These are phyloP conservation scores for Lutjanus erythropterus DNA, from an alignment of 2,113 vertebrate species.

Conservation along the genomic window DNA sequence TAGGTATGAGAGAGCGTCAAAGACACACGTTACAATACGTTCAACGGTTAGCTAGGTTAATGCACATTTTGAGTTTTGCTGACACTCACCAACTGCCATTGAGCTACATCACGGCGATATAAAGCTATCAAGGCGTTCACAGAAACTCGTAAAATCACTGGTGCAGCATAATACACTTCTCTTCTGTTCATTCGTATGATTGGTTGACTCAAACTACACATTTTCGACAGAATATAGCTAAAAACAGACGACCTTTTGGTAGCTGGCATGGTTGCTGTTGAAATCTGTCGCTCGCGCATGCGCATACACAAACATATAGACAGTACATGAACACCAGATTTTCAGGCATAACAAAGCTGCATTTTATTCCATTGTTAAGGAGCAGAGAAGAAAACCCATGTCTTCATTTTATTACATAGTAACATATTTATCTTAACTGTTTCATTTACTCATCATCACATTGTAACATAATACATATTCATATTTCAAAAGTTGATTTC, in stretches of 20 bases:
- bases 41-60: too few species aligned
- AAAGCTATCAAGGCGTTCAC: neutral
- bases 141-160: neutral
- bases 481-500: conserved; percentile 76
- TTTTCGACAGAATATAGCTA: neutral
- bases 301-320: neutral
- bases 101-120: neutral
- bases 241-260: neutral
- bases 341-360: conserved; percentile 69
- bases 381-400: conserved; percentile 75
- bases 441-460: conserved; percentile 84
- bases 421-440: conserved; percentile 77
- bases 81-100: neutral
- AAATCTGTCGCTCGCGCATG: neutral
- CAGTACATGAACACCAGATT: conserved; percentile 12
- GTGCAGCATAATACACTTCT: neutral
- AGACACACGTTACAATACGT: neutral
- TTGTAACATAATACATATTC: conserved; percentile 82
- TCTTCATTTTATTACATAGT: conserved; percentile 81
- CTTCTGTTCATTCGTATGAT: accelerated
- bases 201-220: neutral
- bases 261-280: accelerated
- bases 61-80: neutral
- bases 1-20: neutral
- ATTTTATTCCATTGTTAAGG: conserved; percentile 75